Base-by-base conservation (phyloP, 1,140 invertebrate genomes). In the Asbolus verrucosus region DNA sequence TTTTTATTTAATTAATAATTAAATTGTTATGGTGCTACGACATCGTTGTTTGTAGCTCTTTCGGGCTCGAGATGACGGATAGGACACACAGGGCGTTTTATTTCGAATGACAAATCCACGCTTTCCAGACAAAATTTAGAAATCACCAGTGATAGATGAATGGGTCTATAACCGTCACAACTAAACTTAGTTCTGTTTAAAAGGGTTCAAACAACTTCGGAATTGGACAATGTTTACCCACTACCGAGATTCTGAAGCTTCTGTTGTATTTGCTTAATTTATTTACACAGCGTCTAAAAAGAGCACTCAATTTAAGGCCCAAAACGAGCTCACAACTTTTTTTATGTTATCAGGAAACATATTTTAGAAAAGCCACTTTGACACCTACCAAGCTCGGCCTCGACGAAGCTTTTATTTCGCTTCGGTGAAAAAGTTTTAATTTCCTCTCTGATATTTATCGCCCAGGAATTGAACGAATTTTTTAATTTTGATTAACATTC, bases 1-100 rank as follows among this genome's bases (percentile, higher is more conserved):
- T 54, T 54, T 54, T 54, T 54, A 19, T 54, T 27, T 54, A 54
- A 54, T 54, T 54, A 54, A 54, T 27, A 54, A 54, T 54, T 4
- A 46, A 46, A 54, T 54, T 16, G 21, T 31, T 27, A n/a, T 2
- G 13, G 21, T 36, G 11, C 18, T 11, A 8, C 9, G 14, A 18
- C 41, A 18, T 9, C 14, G 14, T n/a, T n/a, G n/a, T n/a, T n/a
- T n/a, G n/a, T n/a, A n/a, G n/a, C n/a, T n/a, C 19, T 18, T 46
- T 46, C 14, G 41, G 41, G 16, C n/a, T n/a, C 41, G 16, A 14
- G 41, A 46, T n/a, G 41, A 46, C 18, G 41, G 41, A 46, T 16
- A 46, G 46, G 21, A 54, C 46, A 27, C 46, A 54, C 46, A 54
- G 21, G 46, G 21, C 24, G 46, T 27, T 54, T 54, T 11, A n/a